Base-by-base conservation (phyloP, 2,888 invertebrate genomes). In the Xestia c-nigrum region DNA sequence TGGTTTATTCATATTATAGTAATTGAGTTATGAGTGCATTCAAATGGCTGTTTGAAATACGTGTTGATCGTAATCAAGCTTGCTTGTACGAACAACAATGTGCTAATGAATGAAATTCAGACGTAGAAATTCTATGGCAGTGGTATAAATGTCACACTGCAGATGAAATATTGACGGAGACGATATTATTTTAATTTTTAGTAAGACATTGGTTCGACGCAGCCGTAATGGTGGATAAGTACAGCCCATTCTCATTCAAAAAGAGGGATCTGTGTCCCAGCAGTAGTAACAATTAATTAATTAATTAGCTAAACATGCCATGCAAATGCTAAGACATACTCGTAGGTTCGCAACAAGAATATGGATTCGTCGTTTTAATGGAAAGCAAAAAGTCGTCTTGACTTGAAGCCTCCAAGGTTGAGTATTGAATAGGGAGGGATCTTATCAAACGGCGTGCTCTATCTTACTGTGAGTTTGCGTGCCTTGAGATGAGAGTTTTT, bases 361-460 rank as follows among this genome's bases (percentile, higher is more conserved):
- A 67, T 66, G 14, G 5, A 67, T 31, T n/a, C 14, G 2, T 10
- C 40, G n/a, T 61, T 66, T 31, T 46, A n/a, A 59, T 14, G 1
- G 64, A 12, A 46, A 69, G 64, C 24, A 76, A 59, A 67, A 75
- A 64, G 21, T 50, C 46, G 46, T 81, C 63, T 57, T 43, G 40
- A 59, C 67, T 59, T n/a, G 66, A 43, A 68, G 50, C 43, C 24
- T 63, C n/a, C 69, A 70, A 83, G 69, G 38, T 4, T 70, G 59
- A 71, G 61, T 16, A 65, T 4, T 70, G 43, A 68, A 74, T 31
- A 68, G 38, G 43, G 31, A 52, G 38, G 43, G 31, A 52, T 65
- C 43, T 75, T 80, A 69, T 84, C 61, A 64, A 72, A 50, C 46
- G n/a, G 55, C 75, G 75, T 82, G 82, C 68, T 72, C 55, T 80